phyloP scores from a whole-genome alignment of 2,888 invertebrate genomes.

The Cylindroiulus punctatus region DNA sequence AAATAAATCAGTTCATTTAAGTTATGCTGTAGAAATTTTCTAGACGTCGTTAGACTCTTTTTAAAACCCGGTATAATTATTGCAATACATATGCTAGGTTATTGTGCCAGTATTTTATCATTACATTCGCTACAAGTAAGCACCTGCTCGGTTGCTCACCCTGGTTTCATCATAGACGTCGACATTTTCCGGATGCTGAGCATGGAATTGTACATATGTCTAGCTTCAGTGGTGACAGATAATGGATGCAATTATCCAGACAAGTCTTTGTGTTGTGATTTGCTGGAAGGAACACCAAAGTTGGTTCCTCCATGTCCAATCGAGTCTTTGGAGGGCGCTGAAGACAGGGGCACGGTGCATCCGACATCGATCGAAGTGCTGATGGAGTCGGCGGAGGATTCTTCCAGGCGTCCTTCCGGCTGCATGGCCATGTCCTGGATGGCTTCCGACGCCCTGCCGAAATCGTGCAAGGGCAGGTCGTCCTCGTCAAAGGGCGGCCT shows the following conservation, averaged over 20 bases:
- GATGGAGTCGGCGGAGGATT: not conserved
- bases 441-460: not conserved
- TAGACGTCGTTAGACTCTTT: no score
- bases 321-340: not conserved
- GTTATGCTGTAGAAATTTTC: no score
- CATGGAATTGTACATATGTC: not conserved
- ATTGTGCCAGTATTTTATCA: not conserved
- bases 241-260: not conserved
- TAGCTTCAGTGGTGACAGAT: not conserved
- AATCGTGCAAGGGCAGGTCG: constrained; percentile 49
- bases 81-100: no score
- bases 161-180: no score
- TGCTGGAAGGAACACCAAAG: not conserved
- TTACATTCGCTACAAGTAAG: not conserved
- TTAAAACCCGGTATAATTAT: no score
- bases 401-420: not conserved
- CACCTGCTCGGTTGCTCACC: no score
- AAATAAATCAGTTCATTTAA: no score
- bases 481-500: constrained; percentile 18
- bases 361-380: not conserved
- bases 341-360: not conserved
- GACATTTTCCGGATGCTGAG: no score
- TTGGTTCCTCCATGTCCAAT: not conserved
- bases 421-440: not conserved
- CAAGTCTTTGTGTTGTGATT: not conserved